Evolutionary conservation across 2,113 vertebrate species (phyloP), one percentile per base, ranked within the genome.

Genomic region (Siphamia tubifer): DNA sequence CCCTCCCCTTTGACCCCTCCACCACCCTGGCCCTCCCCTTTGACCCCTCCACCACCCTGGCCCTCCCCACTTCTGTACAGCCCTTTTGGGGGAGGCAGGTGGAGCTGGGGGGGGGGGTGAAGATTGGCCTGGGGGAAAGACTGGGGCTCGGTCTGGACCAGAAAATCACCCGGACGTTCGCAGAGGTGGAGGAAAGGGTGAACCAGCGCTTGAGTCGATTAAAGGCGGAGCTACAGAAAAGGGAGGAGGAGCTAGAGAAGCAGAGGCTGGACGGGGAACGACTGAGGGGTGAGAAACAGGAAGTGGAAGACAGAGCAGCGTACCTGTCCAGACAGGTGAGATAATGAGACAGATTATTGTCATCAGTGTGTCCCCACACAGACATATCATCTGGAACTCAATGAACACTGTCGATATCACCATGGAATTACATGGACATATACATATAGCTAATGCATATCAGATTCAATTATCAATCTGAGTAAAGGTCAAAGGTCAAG

Each of bases 171-270:
- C 57, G 28, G 8, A 79, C 56, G 0, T 67, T 87, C 0, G 69
- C 74, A 0, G 88, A 90, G 67, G 86, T 91, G 39, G 88, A 92
- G 68, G 85, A 91, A 64, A 67, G 79, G 34, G 69, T 91, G 45
- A 81, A 67, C 25, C 74, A 51, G 4, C 74, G 82, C 6, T 25
- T 91, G 70, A 68, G 47, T 0, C 44, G 45, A 0, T 71, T 92
- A 69, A 85, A 48, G 63, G 83, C 38, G 36, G 83, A 83, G 77
- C 83, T 92, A 2, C 73, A 68, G 61, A 68, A 47, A 28, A 82
- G 84, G 67, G 88, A 85, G 58, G 54, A 6, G 35, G 87, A 87
- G 76, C 87, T 92, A 10, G n/a, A 70, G 20, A 9, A 4, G 15
- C 75, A 78, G 30, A 66, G 66, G 54, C 34, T 15, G 4, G 63